phyloP scores from a whole-genome alignment of 2,797 vertebrate genomes.

The Gymnoscopelus braueri region DNA sequence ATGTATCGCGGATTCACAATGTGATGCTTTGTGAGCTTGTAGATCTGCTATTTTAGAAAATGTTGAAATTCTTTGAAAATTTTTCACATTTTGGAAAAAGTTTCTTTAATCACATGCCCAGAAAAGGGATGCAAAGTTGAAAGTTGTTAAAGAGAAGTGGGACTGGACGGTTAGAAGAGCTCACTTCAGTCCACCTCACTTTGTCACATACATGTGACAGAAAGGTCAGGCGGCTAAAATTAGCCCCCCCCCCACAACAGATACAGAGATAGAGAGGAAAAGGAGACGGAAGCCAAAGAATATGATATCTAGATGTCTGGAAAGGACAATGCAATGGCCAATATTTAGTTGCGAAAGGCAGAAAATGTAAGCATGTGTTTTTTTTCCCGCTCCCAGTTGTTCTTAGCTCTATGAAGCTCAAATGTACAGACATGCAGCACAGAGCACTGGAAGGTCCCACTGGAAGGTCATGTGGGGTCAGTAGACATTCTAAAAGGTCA shows the following conservation, averaged over 20 bases:
- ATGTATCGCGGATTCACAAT: no score
- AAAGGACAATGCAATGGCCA: neutral
- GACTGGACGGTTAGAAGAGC: conserved; percentile 22
- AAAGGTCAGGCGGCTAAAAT: conserved; percentile 83
- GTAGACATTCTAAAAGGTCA: conserved; percentile 63
- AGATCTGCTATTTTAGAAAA: no score
- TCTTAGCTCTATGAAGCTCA: conserved; percentile 11
- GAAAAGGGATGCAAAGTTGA: no score
- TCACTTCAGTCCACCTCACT: conserved; percentile 37
- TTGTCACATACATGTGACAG: conserved; percentile 66
- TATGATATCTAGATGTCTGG: neutral
- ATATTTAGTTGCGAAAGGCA: neutral
- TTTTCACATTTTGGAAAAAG: no score
- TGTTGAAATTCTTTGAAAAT: no score
- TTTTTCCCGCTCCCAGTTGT: neutral
- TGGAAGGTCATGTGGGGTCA: conserved; percentile 50
- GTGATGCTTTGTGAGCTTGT: no score
- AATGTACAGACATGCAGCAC: conserved; percentile 12
- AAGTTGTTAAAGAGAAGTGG: conserved; percentile 18
- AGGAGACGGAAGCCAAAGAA: conserved; percentile 12
- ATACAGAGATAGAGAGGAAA: conserved; percentile 34
- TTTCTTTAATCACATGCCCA: no score
- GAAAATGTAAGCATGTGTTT: neutral
- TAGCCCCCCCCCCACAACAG: conserved; percentile 54
- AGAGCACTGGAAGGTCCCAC: conserved; percentile 12